Evolutionary conservation across 2,888 invertebrate genomes (phyloP), one percentile per base, ranked within the genome.

Genomic region (Hirtodrosophila alboralis): DNA sequence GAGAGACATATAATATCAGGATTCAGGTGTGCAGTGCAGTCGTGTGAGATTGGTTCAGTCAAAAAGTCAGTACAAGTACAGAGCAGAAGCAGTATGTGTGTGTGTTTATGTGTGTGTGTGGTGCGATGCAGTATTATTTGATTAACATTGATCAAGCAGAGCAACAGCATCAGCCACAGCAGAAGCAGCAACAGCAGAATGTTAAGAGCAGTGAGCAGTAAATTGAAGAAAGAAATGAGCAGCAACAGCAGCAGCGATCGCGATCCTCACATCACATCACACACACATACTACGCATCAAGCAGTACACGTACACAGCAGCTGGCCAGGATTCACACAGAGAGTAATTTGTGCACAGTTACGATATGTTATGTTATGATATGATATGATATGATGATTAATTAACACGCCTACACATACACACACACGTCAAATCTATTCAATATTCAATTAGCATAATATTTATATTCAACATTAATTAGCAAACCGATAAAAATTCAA

Each of bases 271-370:
- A 23, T 8, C 18, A 18, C 57, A 49, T 36, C 71, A 73, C 75
- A 73, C 71, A 71, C n/a, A n/a, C n/a, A n/a, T n/a, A n/a, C n/a
- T 57, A 62, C 59, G 74, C 72, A 58, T 66, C 56, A 52, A 69
- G 73, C 73, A 81, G 76, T 73, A 78, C 78, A 83, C 76, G 67
- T 67, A 78, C 73, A 83, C 77, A 78, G 67, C 71, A 83, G 73
- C 79, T 78, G 76, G 37, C 75, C 78, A 79, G 78, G 83, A 81
- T 78, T 78, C 63, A 53, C n/a, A 56, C 53, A 7, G 52, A 62
- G 49, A 67, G 60, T 67, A 68, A 70, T 71, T 80, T 76, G 77
- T 77, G 76, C 70, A 63, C 66, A 60, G 71, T 47, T 65, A 44
- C 57, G 52, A 71, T 53, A 70, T 54, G 56, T 26, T 31, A 53